Conservation (phyloP, 2,113 vertebrate genomes). For the Carassius auratus region DNA sequence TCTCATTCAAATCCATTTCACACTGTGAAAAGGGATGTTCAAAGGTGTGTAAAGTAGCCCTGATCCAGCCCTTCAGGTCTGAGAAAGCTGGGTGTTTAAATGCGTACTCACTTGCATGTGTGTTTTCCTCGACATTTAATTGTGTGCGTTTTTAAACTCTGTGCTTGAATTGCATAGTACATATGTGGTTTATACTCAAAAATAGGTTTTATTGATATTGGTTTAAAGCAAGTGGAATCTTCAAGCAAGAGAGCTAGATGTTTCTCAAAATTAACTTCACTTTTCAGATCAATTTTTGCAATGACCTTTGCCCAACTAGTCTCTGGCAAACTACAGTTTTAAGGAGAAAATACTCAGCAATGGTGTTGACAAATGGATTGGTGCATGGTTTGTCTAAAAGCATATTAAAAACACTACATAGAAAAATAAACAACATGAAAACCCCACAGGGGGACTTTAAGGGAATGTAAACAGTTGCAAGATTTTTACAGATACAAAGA, state of each 20-base stretch:
- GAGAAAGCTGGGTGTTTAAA: slow-evolving; percentile 46
- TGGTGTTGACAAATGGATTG: too few species aligned
- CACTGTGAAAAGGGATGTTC: slow-evolving; percentile 52
- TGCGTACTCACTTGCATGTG: slow-evolving; percentile 5
- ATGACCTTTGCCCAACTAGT: neutral
- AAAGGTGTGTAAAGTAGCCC: slow-evolving; percentile 61
- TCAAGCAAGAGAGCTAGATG: neutral
- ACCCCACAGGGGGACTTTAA: too few species aligned
- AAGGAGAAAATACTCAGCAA: too few species aligned
- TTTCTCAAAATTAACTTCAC: neutral
- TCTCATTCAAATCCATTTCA: slow-evolving; percentile 63
- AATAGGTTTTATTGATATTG: neutral
- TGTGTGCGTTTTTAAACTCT: neutral
- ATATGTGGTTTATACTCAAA: neutral
- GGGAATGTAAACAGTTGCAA: too few species aligned
- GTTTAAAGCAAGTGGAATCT: neutral
- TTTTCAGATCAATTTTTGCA: neutral
- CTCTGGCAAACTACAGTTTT: neutral
- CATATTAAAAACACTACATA: too few species aligned
- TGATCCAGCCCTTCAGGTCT: slow-evolving; percentile 30
- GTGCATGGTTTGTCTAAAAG: too few species aligned
- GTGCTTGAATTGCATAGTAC: neutral
- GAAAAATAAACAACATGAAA: too few species aligned
- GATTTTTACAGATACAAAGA: neutral
- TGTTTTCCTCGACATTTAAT: neutral